Evolutionary conservation across 2,888 invertebrate genomes (phyloP), one percentile per base, ranked within the genome.

Genomic region (Aproaerema taeniolella): DNA sequence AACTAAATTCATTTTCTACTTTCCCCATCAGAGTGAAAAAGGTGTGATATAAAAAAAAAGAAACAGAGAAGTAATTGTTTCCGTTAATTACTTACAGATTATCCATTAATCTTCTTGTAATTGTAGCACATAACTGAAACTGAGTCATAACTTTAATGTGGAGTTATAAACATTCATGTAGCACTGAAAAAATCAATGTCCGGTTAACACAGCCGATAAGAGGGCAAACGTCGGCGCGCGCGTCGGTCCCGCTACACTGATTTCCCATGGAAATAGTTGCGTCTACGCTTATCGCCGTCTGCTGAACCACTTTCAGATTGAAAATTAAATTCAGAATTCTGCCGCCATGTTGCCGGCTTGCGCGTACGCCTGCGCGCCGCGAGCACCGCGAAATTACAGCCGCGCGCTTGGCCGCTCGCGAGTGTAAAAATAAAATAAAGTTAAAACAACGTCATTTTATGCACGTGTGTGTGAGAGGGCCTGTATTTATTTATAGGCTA

Each of bases 371-470:
- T 81, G 76, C 79, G 79, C 82, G 76, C 76, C 67, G 75, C 81
- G 80, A 79, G 69, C 76, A 77, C 72, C 83, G 86, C 86, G 81
- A 86, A 86, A 82, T 86, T 85, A 86, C 82, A 83, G 72, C 77
- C 52, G 78, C 66, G 71, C 68, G 65, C 66, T 67, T 76, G 63
- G 61, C 72, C 72, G 76, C 75, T 53, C 62, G 73, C 73, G 67
- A 65, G 83, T 76, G 80, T 82, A 85, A 85, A 86, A 86, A 86
- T 85, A 86, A 85, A 85, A 83, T 85, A 85, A 82, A 85, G 74
- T 78, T 81, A 81, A 82, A 81, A 82, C 82, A 81, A 77, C 86
- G 83, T 81, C 81, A 82, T 74, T 72, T 77, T 79, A 70, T 75
- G 75, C 75, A 76, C 77, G 78, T 83, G 83, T 85, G 85, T 70